A percentile compares a stretch with the other conserved stretches of the same genome.
phyloP scores from a whole-genome alignment of 2,888 invertebrate genomes.

The Cistogaster globosa region DNA sequence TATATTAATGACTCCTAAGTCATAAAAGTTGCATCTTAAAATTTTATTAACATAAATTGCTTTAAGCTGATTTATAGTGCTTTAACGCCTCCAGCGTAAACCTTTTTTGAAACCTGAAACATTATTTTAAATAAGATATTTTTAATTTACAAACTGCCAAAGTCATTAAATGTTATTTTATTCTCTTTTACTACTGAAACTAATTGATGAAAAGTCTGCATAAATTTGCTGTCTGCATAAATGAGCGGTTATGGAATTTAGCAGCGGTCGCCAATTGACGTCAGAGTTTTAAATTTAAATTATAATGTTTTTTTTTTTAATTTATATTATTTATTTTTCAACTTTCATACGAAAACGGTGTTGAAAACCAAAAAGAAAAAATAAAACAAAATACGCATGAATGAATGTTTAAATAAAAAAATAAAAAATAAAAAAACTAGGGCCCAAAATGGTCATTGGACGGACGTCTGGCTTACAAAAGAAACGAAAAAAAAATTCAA shows the following conservation, averaged over 20 bases:
- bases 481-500: conserved; percentile 1
- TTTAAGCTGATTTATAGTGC: not conserved
- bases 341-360: conserved; percentile 61
- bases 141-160: conserved; percentile 10
- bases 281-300: conserved; percentile 36
- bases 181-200: conserved; percentile 16
- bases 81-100: not conserved
- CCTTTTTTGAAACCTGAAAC: not conserved
- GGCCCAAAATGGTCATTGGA: conserved; percentile 63
- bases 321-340: not conserved
- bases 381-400: conserved; percentile 45
- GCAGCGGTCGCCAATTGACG: conserved; percentile 26
- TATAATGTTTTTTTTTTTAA: conserved; percentile 8
- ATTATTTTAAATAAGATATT: conserved; percentile 24
- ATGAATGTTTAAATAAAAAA: conserved; percentile 50
- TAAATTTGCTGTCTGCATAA: not conserved
- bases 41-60: not conserved
- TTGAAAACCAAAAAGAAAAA: conserved; percentile 36
- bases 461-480: conserved; percentile 38
- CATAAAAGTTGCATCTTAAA: not conserved
- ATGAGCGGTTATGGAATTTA: not conserved
- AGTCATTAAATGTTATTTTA: conserved; percentile 41
- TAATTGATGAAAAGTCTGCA: conserved; percentile 15
- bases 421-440: conserved; percentile 36
- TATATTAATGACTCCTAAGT: not conserved